Conservation (phyloP, 1,140 invertebrate species). For the Brachionus sp. region DNA sequence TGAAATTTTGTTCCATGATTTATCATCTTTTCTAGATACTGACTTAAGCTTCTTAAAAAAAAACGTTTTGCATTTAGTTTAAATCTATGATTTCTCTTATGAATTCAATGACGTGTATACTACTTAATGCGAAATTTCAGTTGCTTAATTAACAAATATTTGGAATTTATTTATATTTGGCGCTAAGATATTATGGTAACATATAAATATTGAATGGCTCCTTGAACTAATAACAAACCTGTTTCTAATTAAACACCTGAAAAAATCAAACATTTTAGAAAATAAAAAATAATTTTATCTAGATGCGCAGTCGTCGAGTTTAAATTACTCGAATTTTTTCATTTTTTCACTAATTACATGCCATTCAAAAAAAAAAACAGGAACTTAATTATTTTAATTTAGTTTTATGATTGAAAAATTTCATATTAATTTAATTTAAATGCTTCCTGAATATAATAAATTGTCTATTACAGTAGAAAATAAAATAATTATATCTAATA, state of each 20-base stretch:
- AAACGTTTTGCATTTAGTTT: background rate
- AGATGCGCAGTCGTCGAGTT: background rate
- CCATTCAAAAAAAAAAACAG: background rate
- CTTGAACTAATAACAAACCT: background rate
- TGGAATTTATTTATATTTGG: background rate
- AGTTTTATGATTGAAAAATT: background rate
- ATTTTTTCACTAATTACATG: background rate
- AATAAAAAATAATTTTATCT: background rate
- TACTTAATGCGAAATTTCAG: background rate
- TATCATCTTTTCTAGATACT: background rate
- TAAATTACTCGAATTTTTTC: background rate
- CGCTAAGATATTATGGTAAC: background rate
- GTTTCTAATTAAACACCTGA: background rate
- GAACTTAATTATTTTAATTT: background rate
- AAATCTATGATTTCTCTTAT: background rate
- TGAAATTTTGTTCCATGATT: constrained; percentile 3
- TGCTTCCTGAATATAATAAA: background rate
- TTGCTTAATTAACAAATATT: constrained; percentile 6
- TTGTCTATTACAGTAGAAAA: background rate
- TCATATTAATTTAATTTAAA: background rate
- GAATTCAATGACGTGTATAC: background rate
- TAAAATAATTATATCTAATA: no score
- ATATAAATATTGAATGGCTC: background rate
- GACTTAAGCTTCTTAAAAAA: background rate
- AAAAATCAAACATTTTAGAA: background rate